A percentile compares a stretch with the other conserved stretches of the same genome.
Conservation (phyloP, 2,888 invertebrate species). For the Lymantria dispar region DNA sequence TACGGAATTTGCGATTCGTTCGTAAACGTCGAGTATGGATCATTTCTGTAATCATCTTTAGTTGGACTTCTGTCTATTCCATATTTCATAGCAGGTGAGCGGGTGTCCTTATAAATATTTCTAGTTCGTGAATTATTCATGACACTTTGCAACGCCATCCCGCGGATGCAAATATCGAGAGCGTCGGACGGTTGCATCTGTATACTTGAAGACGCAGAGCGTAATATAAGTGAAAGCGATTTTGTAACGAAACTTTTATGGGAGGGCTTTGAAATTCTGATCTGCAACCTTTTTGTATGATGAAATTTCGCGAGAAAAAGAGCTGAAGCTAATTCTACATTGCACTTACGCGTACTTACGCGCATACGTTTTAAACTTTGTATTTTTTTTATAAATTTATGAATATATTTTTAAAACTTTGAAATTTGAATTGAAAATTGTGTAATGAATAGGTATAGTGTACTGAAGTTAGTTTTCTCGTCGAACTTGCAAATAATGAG, state of each 20-base stretch:
- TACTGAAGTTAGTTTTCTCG: too few relatives aligned
- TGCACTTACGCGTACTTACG: too few relatives aligned
- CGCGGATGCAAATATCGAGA: slow-evolving; percentile 37
- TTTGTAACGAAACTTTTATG: not conserved
- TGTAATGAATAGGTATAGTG: too few relatives aligned
- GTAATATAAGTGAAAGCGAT: slow-evolving; percentile 6
- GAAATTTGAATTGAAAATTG: too few relatives aligned
- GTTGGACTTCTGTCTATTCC: slow-evolving; percentile 1
- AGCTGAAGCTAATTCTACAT: too few relatives aligned
- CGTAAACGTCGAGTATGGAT: too few relatives aligned
- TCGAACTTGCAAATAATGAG: too few relatives aligned
- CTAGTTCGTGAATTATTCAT: slow-evolving; percentile 32
- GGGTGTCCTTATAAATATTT: slow-evolving; percentile 31
- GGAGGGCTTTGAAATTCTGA: not conserved
- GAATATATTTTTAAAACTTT: too few relatives aligned
- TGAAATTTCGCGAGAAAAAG: too few relatives aligned
- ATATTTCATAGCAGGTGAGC: slow-evolving; percentile 17
- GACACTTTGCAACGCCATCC: slow-evolving; percentile 24
- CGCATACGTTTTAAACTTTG: too few relatives aligned
- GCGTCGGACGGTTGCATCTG: slow-evolving; percentile 25
- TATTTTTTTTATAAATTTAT: too few relatives aligned
- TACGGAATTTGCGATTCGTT: too few relatives aligned
- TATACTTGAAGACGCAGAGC: slow-evolving; percentile 5
- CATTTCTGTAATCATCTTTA: not conserved
- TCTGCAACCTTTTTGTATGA: not conserved